Evolutionary conservation across 1,140 invertebrate genomes (phyloP), one percentile per base, ranked within the genome.

Genomic region (Eumeta japonica): DNA sequence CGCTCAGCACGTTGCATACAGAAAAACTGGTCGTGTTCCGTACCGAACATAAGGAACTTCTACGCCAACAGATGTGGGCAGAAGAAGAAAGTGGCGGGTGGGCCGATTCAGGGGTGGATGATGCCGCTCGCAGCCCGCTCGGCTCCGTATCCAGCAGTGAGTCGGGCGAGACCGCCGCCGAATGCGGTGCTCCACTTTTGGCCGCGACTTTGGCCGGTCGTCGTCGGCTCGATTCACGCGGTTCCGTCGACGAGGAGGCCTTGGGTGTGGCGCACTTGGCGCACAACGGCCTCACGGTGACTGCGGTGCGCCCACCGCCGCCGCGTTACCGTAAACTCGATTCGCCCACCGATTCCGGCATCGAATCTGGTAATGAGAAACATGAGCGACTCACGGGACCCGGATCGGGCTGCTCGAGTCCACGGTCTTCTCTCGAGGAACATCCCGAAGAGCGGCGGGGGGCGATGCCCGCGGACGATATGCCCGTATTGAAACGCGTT

Each of bases 11-110:
- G 2, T 80, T 98, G 9, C 95, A 97, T 62, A 95, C 93, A 1
- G 95, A 97, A 61, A 97, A 97, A 63, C 77, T 97, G 16, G 79
- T 97, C 10, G 93, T 94, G 1, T 94, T 92, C 74, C 91, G 92
- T 57, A 90, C 90, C 12, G 87, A 92, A 62, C 88, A 91, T 53
- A 89, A 89, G 59, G 87, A 89, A 51, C 79, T 87, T 52, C 70
- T 87, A 45, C 80, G 88, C 34, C 86, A 87, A 43, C 81, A 83
- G 39, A 78, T 81, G 77, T 82, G 80, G 81, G 75, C 77, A 29
- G 77, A 79, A 52, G 83, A 84, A 54, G 83, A 85, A 48, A 76
- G 64, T 48, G 78, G 68, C 48, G 83, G 79, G 14, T 88, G 87
- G 87, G 83, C 83, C 3, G 84, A 85, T 5, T 86, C 85, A 10